These are phyloP conservation scores for Congeria kusceri DNA, from an alignment of 2,888 invertebrate species.

Conservation along the genomic window DNA sequence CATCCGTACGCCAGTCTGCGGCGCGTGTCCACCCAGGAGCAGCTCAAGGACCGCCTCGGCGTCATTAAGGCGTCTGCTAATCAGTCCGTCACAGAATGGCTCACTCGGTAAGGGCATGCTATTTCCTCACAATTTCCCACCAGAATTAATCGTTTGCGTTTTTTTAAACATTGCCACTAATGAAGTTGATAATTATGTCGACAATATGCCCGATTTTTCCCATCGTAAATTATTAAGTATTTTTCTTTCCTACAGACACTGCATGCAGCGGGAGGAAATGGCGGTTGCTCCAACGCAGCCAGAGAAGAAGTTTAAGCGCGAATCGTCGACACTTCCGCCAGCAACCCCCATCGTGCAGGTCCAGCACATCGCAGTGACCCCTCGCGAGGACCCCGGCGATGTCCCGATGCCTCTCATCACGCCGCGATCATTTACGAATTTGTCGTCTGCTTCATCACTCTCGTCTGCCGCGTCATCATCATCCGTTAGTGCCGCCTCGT, in stretches of 20 bases:
- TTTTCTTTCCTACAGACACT: conserved; percentile 32
- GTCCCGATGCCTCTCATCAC: background rate
- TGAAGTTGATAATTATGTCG: background rate
- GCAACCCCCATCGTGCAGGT: conserved; percentile 53
- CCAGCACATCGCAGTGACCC: conserved; percentile 52
- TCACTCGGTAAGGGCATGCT: conserved; percentile 55
- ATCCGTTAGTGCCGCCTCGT: conserved; percentile 11
- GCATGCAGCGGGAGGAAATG: conserved; percentile 36
- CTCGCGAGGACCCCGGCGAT: conserved; percentile 7
- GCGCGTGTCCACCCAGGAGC: conserved; percentile 66
- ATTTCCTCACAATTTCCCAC: no score
- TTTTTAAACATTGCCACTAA: background rate
- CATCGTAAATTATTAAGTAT: background rate
- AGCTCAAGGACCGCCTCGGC: conserved; percentile 53
- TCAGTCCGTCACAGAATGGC: conserved; percentile 69
- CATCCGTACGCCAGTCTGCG: conserved; percentile 88
- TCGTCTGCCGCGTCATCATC: conserved; percentile 6
- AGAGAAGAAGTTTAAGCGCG: conserved; percentile 55
- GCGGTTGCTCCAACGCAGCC: conserved; percentile 52
- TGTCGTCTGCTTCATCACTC: conserved; percentile 24
- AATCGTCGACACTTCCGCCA: conserved; percentile 41
- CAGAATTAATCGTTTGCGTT: no score
- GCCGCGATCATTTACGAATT: conserved; percentile 1
- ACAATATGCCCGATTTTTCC: background rate
- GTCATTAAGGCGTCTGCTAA: conserved; percentile 63